phyloP scores from a whole-genome alignment of 2,888 invertebrate species.

The Iselma pallidipennis region DNA sequence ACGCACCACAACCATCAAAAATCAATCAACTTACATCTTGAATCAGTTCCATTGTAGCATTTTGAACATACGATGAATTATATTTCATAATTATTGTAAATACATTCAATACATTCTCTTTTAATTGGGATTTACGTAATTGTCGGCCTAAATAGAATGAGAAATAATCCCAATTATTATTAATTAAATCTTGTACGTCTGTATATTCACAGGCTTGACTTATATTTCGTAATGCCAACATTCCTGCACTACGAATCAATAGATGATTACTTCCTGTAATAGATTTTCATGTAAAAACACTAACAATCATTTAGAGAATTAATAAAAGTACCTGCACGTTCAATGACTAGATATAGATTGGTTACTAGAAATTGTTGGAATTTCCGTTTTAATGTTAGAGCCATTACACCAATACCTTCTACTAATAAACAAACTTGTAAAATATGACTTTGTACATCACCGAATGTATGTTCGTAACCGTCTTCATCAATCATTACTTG shows the following conservation, averaged over 20 bases:
- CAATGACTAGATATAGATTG: conserved; percentile 69
- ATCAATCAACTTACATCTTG: conserved; percentile 68
- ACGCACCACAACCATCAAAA: no score
- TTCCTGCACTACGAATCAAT: conserved; percentile 65
- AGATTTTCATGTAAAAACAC: background rate
- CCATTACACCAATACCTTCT: conserved; percentile 71
- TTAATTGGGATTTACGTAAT: conserved; percentile 65
- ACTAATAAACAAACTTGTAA: conserved; percentile 68
- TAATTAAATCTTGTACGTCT: conserved; percentile 65
- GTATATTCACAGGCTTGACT: conserved; percentile 62
- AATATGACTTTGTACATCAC: conserved; percentile 64
- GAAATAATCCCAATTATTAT: conserved; percentile 73
- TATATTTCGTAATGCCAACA: conserved; percentile 62
- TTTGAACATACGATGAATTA: conserved; percentile 65
- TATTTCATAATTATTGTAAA: conserved; percentile 73
- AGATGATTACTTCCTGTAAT: conserved; percentile 67
- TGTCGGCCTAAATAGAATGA: conserved; percentile 69
- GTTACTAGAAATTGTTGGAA: conserved; percentile 67
- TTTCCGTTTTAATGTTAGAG: conserved; percentile 57
- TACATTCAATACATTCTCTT: conserved; percentile 71
- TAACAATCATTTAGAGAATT: no score
- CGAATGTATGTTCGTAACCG: conserved; percentile 42
- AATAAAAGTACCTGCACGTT: conserved; percentile 67
- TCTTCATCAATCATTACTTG: conserved; percentile 44
- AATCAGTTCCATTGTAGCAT: conserved; percentile 60